Conservation (phyloP, 2,113 vertebrate species). For the Myotis lucifugus region DNA sequence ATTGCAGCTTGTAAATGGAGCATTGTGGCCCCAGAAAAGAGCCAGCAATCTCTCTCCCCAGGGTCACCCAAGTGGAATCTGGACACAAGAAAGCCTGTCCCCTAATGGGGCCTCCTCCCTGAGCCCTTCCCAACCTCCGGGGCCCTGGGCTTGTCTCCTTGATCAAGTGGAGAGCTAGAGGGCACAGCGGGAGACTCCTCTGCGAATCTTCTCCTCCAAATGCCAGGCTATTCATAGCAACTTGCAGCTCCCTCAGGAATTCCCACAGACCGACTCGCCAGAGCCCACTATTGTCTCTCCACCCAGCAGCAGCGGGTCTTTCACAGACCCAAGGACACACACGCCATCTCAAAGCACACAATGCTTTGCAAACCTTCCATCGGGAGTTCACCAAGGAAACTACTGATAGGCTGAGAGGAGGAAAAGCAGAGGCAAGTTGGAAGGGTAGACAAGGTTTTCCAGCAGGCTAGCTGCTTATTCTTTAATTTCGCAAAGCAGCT, state of each 20-base stretch:
- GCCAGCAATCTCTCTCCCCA: constrained; percentile 65
- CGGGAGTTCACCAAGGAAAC: background rate
- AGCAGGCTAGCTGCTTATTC: background rate
- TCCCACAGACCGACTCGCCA: constrained; percentile 56
- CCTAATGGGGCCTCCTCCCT: constrained; percentile 56
- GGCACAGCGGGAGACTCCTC: constrained; percentile 58
- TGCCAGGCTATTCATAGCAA: constrained; percentile 75
- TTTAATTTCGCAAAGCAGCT: constrained; percentile 1
- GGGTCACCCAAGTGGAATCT: constrained; percentile 80
- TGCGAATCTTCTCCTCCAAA: constrained; percentile 50
- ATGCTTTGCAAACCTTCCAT: background rate
- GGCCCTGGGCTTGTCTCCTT: constrained; percentile 62
- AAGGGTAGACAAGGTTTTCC: background rate
- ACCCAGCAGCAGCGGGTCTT: background rate
- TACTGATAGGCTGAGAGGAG: background rate
- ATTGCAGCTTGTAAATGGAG: constrained; percentile 79
- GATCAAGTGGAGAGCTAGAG: constrained; percentile 62
- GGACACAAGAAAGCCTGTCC: constrained; percentile 78
- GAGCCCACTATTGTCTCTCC: constrained; percentile 38
- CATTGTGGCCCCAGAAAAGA: constrained; percentile 73
- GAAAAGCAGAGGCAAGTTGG: constrained; percentile 24
- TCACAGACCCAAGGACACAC: constrained; percentile 43
- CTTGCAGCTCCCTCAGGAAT: constrained; percentile 61
- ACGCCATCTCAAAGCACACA: constrained; percentile 4
- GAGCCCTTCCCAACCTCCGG: constrained; percentile 67